These are phyloP conservation scores for Habropoda laboriosa DNA, from an alignment of 1,140 invertebrate genomes.

Conservation along the genomic window DNA sequence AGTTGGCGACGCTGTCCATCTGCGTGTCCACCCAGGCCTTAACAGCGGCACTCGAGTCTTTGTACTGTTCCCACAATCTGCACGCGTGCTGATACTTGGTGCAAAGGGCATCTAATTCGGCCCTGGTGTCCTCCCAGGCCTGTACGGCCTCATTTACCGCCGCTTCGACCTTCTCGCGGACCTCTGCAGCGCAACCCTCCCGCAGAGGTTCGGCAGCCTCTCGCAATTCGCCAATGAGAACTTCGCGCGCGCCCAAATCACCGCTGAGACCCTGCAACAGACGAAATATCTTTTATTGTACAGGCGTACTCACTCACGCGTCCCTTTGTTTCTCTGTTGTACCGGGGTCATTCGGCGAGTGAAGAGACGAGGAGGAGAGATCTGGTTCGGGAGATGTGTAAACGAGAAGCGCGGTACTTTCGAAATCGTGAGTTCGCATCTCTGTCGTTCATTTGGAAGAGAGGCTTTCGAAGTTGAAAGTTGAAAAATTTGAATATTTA, in stretches of 20 bases:
- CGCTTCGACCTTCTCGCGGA: constrained; percentile 86
- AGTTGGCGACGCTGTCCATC: constrained; percentile 84
- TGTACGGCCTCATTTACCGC: constrained; percentile 88
- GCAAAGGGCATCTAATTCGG: constrained; percentile 87
- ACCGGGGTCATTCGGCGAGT: too few species aligned
- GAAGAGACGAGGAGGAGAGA: too few species aligned
- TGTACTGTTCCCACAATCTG: constrained; percentile 89
- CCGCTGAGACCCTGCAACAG: constrained; percentile 83
- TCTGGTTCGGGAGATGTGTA: too few species aligned
- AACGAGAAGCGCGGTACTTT: too few species aligned
- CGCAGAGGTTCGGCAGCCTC: constrained; percentile 87
- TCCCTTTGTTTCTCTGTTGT: neutral
- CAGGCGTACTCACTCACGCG: neutral
- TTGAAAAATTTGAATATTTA: too few species aligned
- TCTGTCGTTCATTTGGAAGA: too few species aligned
- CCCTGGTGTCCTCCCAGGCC: constrained; percentile 89
- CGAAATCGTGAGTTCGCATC: too few species aligned
- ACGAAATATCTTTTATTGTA: neutral
- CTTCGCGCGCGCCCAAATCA: constrained; percentile 86
- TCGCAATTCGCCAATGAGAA: constrained; percentile 86
- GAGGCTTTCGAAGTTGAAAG: too few species aligned
- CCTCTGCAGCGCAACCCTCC: constrained; percentile 86
- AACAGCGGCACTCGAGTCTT: constrained; percentile 88
- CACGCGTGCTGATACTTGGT: constrained; percentile 88
- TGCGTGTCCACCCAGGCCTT: constrained; percentile 87